A percentile compares a stretch with the other conserved stretches of the same genome.
phyloP scores from a whole-genome alignment of 2,888 invertebrate species.

The Latheticus oryzae region DNA sequence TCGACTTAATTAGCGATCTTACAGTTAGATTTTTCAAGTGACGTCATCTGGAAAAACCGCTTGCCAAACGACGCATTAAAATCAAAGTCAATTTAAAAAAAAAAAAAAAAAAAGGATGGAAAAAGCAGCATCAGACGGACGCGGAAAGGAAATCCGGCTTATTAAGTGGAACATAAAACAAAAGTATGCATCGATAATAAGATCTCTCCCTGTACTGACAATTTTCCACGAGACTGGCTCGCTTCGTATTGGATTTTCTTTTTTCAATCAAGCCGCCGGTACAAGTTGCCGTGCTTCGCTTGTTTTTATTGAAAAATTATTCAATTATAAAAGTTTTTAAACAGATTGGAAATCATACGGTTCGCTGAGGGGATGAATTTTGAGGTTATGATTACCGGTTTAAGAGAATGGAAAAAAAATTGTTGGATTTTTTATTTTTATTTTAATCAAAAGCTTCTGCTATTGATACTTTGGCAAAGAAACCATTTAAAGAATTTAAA shows the following conservation, averaged over 20 bases:
- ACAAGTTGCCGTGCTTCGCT: slow-evolving; percentile 58
- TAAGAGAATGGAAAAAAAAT: too few relatives aligned
- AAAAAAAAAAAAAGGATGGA: slow-evolving; percentile 11
- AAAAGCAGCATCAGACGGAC: neutral
- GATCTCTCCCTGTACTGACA: slow-evolving; percentile 55
- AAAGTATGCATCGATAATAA: slow-evolving; percentile 59
- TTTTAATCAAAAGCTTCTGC: slow-evolving; percentile 64
- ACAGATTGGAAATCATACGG: slow-evolving; percentile 65
- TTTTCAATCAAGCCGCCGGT: slow-evolving; percentile 58
- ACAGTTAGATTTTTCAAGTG: slow-evolving; percentile 20
- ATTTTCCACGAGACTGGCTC: slow-evolving; percentile 57
- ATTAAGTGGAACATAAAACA: slow-evolving; percentile 53
- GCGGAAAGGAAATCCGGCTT: slow-evolving; percentile 45
- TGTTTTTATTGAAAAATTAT: slow-evolving; percentile 66
- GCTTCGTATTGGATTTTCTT: slow-evolving; percentile 58
- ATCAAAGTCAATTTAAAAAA: neutral
- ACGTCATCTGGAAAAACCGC: slow-evolving; percentile 19
- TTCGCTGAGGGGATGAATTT: slow-evolving; percentile 57
- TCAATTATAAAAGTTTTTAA: slow-evolving; percentile 66
- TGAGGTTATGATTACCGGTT: slow-evolving; percentile 38
- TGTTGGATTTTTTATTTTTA: too few relatives aligned
- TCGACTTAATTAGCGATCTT: slow-evolving; percentile 16
- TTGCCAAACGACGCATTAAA: slow-evolving; percentile 8
- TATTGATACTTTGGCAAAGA: slow-evolving; percentile 75
- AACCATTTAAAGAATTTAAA: slow-evolving; percentile 72